These are phyloP conservation scores for Lymantria dispar DNA, from an alignment of 2,888 invertebrate species.

Conservation along the genomic window DNA sequence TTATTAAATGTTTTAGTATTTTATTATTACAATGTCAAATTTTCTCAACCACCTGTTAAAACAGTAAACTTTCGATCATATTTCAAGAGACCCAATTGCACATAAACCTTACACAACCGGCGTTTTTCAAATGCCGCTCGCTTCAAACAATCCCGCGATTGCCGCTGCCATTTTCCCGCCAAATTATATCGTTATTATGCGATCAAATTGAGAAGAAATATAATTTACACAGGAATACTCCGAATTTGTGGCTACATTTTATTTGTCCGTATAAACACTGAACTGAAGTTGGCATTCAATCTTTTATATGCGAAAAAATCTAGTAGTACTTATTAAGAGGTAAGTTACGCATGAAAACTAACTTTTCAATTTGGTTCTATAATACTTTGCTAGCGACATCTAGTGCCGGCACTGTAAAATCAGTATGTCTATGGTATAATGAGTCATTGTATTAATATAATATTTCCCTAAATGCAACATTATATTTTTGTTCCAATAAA, in stretches of 20 bases:
- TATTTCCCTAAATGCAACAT: too few species aligned
- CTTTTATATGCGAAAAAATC: not conserved
- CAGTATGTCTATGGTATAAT: not conserved
- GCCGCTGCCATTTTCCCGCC: constrained; percentile 39
- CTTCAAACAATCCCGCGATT: constrained; percentile 25
- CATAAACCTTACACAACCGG: constrained; percentile 42
- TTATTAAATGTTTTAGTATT: not conserved
- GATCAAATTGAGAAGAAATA: constrained; percentile 3
- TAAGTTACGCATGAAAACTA: too few species aligned
- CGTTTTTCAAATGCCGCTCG: constrained; percentile 50
- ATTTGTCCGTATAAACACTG: not conserved
- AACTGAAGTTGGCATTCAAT: too few species aligned
- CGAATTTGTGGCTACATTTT: too few species aligned
- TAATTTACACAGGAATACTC: not conserved
- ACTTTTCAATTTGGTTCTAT: too few species aligned
- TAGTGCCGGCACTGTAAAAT: not conserved
- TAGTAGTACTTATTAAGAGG: not conserved
- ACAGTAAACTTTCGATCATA: constrained; percentile 32
- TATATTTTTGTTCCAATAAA: too few species aligned
- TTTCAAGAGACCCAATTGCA: constrained; percentile 18
- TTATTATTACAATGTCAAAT: constrained; percentile 1
- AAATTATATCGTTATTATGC: constrained; percentile 24
- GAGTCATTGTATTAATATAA: too few species aligned
- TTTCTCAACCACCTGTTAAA: constrained; percentile 25
- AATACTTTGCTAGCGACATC: constrained; percentile 13